Conservation (phyloP, 1,140 invertebrate species). For the Drosophila biarmipes region DNA sequence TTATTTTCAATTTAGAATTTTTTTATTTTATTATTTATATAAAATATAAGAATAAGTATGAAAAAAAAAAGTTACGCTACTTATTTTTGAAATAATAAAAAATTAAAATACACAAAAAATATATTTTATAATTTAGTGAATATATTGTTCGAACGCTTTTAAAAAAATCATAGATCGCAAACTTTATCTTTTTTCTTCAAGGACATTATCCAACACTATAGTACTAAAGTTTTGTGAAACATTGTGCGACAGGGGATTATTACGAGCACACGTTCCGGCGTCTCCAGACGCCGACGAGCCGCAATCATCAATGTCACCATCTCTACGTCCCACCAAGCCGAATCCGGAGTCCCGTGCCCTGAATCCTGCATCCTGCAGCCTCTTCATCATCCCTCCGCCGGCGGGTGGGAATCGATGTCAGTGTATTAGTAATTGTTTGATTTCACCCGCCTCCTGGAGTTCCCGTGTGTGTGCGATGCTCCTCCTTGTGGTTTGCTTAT, state of each 20-base stretch:
- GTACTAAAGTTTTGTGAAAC: neutral
- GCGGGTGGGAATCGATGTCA: slow-evolving; percentile 45
- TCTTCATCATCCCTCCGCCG: neutral
- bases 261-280: slow-evolving; percentile 77
- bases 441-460: slow-evolving; percentile 24
- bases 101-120: too few species aligned
- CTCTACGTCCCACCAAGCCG: slow-evolving; percentile 1
- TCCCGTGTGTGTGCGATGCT: slow-evolving; percentile 27
- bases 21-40: too few species aligned
- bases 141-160: too few species aligned
- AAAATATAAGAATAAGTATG: too few species aligned
- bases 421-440: slow-evolving; percentile 75
- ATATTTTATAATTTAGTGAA: too few species aligned
- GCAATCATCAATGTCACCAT: slow-evolving; percentile 77
- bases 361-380: slow-evolving; percentile 5
- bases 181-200: neutral
- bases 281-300: slow-evolving; percentile 70
- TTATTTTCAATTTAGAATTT: too few species aligned
- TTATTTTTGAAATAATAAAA: too few species aligned
- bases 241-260: slow-evolving; percentile 60
- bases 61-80: too few species aligned
- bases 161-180: too few species aligned
- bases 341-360: neutral
- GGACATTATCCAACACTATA: neutral
- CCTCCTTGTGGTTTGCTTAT: slow-evolving; percentile 74